A percentile compares a stretch with the other conserved stretches of the same genome.
These are phyloP conservation scores for Lepidurus apus DNA, from an alignment of 1,140 invertebrate species.

Conservation along the genomic window DNA sequence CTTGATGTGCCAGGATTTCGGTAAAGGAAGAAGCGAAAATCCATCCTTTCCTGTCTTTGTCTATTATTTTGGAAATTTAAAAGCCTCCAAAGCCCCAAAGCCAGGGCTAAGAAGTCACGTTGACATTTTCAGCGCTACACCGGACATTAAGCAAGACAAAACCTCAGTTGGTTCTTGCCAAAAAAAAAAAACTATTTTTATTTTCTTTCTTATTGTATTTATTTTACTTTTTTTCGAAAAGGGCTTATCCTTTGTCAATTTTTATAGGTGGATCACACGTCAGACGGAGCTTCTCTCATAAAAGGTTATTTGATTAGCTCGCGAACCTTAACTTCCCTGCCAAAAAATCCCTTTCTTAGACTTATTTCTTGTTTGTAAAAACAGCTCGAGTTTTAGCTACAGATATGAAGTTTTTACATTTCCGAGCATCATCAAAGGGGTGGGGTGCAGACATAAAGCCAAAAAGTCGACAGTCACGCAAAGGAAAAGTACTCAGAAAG, in stretches of 20 bases:
- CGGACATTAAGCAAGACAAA: neutral
- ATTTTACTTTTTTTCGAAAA: neutral
- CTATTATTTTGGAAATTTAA: neutral
- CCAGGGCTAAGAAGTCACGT: neutral
- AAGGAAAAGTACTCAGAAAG: neutral
- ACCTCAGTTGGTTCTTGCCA: neutral
- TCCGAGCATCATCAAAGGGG: too few relatives aligned
- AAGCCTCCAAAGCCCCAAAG: neutral
- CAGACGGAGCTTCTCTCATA: neutral
- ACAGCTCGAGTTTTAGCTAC: too few relatives aligned
- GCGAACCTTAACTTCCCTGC: neutral
- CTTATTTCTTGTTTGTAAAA: neutral
- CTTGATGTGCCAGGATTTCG: neutral
- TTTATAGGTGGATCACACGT: neutral
- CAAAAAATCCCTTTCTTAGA: neutral
- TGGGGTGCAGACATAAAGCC: too few relatives aligned
- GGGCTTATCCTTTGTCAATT: neutral
- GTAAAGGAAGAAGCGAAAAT: neutral
- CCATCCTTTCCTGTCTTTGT: constrained; percentile 4
- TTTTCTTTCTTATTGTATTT: neutral
- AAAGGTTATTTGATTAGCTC: neutral
- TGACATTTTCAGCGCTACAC: neutral
- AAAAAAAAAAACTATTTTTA: neutral
- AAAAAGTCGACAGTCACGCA: too few relatives aligned
- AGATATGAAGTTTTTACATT: too few relatives aligned